Conservation (phyloP, 2,888 invertebrate genomes). For the Leucophenga montana region DNA sequence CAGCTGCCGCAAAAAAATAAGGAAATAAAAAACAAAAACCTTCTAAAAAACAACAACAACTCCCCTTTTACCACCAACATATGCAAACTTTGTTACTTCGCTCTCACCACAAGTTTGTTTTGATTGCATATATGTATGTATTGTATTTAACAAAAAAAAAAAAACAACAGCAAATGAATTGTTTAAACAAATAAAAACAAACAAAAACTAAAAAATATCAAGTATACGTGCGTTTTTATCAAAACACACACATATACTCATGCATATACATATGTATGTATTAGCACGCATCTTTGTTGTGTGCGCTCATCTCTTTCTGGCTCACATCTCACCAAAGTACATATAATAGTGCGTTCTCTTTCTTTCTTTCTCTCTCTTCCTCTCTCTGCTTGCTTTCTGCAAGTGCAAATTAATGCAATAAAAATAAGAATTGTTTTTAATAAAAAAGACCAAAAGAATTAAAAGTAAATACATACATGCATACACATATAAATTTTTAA, state of each 20-base stretch:
- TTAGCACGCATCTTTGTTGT: not conserved
- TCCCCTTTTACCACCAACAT: too few species aligned
- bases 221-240: not conserved
- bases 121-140: not conserved
- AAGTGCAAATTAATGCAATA: constrained; percentile 10
- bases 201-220: not conserved
- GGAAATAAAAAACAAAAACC: too few species aligned
- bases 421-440: not conserved
- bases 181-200: constrained; percentile 16
- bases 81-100: not conserved
- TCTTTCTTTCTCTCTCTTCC: not conserved
- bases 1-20: not conserved
- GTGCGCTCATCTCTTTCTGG: not conserved
- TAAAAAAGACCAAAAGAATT: too few species aligned
- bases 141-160: too few species aligned
- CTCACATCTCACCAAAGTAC: too few species aligned
- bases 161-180: not conserved
- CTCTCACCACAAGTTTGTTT: constrained; percentile 8
- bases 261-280: not conserved
- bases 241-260: too few species aligned
- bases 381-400: not conserved
- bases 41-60: not conserved
- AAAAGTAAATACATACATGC: too few species aligned
- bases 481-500: not conserved
- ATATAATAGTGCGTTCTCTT: not conserved